Conservation (phyloP, 2,888 invertebrate genomes). For the Helobdella robusta region DNA sequence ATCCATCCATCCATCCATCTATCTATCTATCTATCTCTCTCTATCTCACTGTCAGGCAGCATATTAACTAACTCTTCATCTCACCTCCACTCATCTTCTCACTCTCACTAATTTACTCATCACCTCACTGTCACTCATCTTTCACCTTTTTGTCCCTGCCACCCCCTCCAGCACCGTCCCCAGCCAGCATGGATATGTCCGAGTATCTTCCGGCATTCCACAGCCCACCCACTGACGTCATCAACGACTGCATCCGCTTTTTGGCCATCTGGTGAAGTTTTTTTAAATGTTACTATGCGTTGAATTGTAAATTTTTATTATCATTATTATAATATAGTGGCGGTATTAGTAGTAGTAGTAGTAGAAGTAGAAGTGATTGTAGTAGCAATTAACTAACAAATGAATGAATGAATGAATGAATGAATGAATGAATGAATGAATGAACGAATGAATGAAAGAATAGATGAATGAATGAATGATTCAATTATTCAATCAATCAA, state of each 20-base stretch:
- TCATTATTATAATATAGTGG: too few relatives aligned
- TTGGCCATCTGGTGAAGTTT: not conserved
- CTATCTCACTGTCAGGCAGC: too few relatives aligned
- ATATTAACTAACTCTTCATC: too few relatives aligned
- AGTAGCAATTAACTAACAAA: not conserved
- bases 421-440: not conserved
- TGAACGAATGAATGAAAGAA: not conserved
- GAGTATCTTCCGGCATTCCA: constrained; percentile 4
- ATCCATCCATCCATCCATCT: constrained; percentile 16
- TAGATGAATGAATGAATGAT: not conserved
- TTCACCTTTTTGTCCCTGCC: too few relatives aligned
- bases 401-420: not conserved
- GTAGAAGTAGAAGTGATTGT: too few relatives aligned
- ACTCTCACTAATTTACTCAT: too few relatives aligned
- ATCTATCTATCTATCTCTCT: constrained; percentile 9
- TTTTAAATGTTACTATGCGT: not conserved
- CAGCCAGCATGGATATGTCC: not conserved
- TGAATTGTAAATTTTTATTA: not conserved
- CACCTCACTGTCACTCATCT: too few relatives aligned
- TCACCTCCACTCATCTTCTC: too few relatives aligned
- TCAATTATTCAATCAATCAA: too few relatives aligned
- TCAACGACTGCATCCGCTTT: not conserved
- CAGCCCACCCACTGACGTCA: not conserved
- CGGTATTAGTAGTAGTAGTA: too few relatives aligned
- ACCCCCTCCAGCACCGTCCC: too few relatives aligned